Percentiles rank a stretch among this genome's conserved stretches.
These are phyloP conservation scores for Drosophila sulfurigaster DNA, from an alignment of 1,140 invertebrate genomes.

Conservation along the genomic window DNA sequence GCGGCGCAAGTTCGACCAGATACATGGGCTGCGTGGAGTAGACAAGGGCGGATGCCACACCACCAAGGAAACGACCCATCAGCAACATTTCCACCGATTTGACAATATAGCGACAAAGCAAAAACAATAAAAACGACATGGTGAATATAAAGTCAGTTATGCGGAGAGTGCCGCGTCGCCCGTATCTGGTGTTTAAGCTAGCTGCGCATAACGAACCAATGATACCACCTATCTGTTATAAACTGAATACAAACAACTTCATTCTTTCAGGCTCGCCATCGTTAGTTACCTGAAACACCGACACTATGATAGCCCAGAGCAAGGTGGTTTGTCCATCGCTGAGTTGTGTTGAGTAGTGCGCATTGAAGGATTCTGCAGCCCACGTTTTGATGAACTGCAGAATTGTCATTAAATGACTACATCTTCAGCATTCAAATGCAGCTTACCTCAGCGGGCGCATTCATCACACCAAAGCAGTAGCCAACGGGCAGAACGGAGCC, in stretches of 20 bases:
- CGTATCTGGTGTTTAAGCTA: constrained; percentile 88
- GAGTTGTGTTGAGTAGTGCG: constrained; percentile 86
- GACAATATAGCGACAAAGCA: constrained; percentile 84
- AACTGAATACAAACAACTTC: not conserved
- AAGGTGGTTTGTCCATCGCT: constrained; percentile 86
- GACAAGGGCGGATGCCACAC: constrained; percentile 89
- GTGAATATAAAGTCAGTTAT: constrained; percentile 34
- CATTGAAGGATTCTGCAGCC: constrained; percentile 88
- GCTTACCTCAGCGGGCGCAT: constrained; percentile 90
- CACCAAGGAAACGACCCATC: constrained; percentile 89
- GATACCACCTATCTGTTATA: constrained; percentile 88
- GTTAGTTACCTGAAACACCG: constrained; percentile 87
- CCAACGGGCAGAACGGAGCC: constrained; percentile 92
- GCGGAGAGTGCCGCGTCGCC: constrained; percentile 85
- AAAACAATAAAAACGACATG: constrained; percentile 85
- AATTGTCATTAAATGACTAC: not conserved
- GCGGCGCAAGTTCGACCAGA: constrained; percentile 92
- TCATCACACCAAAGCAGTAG: constrained; percentile 94
- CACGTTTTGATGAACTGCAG: constrained; percentile 89
- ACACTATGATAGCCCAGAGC: constrained; percentile 91
- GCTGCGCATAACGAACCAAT: constrained; percentile 89
- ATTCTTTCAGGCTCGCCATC: no score
- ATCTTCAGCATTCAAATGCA: not conserved
- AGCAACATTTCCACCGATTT: constrained; percentile 90
- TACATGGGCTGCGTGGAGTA: constrained; percentile 93